phyloP scores from a whole-genome alignment of 2,888 invertebrate species.

The Zygogramma bicolorata region DNA sequence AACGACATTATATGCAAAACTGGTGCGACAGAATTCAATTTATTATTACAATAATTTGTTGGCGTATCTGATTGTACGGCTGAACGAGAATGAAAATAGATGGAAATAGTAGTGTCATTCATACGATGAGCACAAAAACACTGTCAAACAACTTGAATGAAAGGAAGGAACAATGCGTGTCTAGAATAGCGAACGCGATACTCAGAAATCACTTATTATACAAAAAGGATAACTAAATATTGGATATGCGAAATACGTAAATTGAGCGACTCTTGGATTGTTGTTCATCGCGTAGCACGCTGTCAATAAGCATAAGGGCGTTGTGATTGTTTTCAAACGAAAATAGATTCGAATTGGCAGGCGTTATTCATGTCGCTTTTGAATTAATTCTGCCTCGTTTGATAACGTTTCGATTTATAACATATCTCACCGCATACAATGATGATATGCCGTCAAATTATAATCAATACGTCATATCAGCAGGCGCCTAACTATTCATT shows the following conservation, averaged over 20 bases:
- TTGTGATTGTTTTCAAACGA: constrained; percentile 5
- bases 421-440: not conserved
- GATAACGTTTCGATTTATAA: not conserved
- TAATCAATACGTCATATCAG: too few species aligned
- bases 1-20: constrained; percentile 1
- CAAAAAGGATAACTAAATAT: constrained; percentile 53
- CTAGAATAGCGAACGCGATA: constrained; percentile 62
- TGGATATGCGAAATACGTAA: constrained; percentile 40
- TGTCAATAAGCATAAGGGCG: constrained; percentile 4
- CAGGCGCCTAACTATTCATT: too few species aligned
- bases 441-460: not conserved
- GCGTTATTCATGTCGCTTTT: not conserved
- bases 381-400: not conserved
- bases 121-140: constrained; percentile 56
- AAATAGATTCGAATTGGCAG: constrained; percentile 1
- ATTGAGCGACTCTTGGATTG: not conserved
- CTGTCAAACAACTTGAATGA: constrained; percentile 62
- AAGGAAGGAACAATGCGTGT: constrained; percentile 63
- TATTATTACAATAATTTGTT: constrained; percentile 33
- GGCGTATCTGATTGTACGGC: constrained; percentile 31
- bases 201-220: constrained; percentile 57
- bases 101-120: constrained; percentile 58
- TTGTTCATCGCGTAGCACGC: not conserved
- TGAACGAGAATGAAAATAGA: constrained; percentile 35
- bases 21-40: constrained; percentile 35